phyloP scores from a whole-genome alignment of 2,888 invertebrate species.

The Drosophila basisetae region DNA sequence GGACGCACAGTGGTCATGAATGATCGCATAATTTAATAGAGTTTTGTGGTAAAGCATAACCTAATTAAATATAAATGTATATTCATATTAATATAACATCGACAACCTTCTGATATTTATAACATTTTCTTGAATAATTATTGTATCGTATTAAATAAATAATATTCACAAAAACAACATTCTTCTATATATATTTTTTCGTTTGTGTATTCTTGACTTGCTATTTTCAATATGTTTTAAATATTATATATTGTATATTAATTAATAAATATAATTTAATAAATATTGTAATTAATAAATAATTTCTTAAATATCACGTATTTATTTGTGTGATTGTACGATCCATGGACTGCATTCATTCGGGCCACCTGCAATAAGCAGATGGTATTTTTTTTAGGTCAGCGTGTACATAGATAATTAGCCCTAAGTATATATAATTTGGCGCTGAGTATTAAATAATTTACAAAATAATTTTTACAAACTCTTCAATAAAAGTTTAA shows the following conservation, averaged over 20 bases:
- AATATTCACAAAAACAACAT: not conserved
- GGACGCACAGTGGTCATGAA: slow-evolving; percentile 38
- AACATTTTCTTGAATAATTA: not conserved
- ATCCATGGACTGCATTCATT: too few species aligned
- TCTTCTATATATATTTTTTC: not conserved
- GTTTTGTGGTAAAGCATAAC: not conserved
- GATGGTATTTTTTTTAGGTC: not conserved
- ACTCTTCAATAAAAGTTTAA: not conserved
- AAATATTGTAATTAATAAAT: too few species aligned
- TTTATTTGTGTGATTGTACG: too few species aligned
- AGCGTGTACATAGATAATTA: not conserved
- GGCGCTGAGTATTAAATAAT: too few species aligned
- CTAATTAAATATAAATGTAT: not conserved
- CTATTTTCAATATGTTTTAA: too few species aligned
- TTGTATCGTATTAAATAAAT: not conserved
- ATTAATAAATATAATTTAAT: too few species aligned
- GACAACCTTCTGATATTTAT: not conserved
- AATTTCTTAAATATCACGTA: too few species aligned
- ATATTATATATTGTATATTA: too few species aligned
- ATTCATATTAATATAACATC: not conserved
- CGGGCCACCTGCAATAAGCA: too few species aligned
- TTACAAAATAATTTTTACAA: too few species aligned
- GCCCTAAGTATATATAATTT: not conserved
- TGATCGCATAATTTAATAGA: not conserved
- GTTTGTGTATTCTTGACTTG: not conserved